Evolutionary conservation across 2,113 vertebrate genomes (phyloP).

Genomic region (Penelope pileata): DNA sequence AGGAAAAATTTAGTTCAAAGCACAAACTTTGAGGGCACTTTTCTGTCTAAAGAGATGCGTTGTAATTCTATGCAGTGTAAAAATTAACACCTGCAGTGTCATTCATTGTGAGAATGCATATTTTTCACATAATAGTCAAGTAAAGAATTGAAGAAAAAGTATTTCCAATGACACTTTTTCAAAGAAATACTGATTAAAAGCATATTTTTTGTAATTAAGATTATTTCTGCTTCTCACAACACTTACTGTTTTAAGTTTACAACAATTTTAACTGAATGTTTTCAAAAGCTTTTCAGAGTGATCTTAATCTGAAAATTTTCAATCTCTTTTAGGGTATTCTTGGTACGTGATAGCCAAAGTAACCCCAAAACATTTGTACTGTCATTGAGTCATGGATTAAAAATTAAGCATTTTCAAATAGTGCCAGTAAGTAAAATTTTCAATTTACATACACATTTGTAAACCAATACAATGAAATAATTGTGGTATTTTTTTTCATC

Average conservation of each 20-base stretch:
- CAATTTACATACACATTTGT: neutral
- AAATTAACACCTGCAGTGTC: neutral
- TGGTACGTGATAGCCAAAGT: slow-evolving; percentile 97
- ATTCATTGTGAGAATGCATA: slow-evolving; percentile 20
- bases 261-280: neutral
- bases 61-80: slow-evolving; percentile 32
- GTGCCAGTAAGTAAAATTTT: slow-evolving; percentile 88
- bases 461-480: neutral
- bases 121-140: slow-evolving; percentile 38
- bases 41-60: slow-evolving; percentile 1
- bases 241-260: neutral
- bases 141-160: slow-evolving; percentile 24
- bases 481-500: neutral
- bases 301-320: slow-evolving; percentile 38
- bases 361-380: slow-evolving; percentile 97
- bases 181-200: slow-evolving; percentile 14
- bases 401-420: slow-evolving; percentile 99
- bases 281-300: neutral
- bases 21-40: neutral
- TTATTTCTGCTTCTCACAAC: neutral
- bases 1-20: neutral
- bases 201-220: neutral
- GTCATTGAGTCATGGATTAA: slow-evolving; percentile 93
- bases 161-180: neutral
- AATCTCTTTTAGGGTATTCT: slow-evolving; percentile 87